These are phyloP conservation scores for Scaptomyza flava DNA, from an alignment of 2,888 invertebrate species.

Conservation along the genomic window DNA sequence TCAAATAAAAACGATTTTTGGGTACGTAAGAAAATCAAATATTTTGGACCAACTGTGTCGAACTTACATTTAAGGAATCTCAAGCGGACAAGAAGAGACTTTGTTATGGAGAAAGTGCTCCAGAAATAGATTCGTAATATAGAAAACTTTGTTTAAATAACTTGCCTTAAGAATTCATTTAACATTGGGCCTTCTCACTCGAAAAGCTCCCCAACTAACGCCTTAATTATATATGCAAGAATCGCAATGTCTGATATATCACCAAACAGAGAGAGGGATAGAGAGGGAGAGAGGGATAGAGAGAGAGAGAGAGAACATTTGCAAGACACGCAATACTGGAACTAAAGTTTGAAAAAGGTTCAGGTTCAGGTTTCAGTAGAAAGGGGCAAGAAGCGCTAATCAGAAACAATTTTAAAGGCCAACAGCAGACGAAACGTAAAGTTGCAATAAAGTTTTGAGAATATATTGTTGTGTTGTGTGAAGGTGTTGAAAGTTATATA, in stretches of 20 bases:
- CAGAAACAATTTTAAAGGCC: slow-evolving; percentile 68
- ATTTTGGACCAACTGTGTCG: too few species aligned
- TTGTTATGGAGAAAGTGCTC: too few species aligned
- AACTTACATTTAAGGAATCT: too few species aligned
- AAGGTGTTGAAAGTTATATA: slow-evolving; percentile 76
- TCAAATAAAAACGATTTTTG: too few species aligned
- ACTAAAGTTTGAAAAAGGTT: slow-evolving; percentile 10
- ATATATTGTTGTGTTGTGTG: slow-evolving; percentile 40
- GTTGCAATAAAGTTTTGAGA: slow-evolving; percentile 57
- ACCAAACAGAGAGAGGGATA: slow-evolving; percentile 47
- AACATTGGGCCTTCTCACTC: slow-evolving; percentile 37
- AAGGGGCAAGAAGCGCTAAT: slow-evolving; percentile 39
- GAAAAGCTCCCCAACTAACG: slow-evolving; percentile 32
- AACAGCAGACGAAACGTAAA: slow-evolving; percentile 5
- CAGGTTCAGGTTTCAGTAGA: slow-evolving; percentile 1
- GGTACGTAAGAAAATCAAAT: too few species aligned
- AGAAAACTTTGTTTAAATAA: too few species aligned
- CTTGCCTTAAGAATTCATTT: slow-evolving; percentile 5
- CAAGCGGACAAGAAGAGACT: too few species aligned
- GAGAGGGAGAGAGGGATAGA: slow-evolving; percentile 3
- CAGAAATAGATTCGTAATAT: too few species aligned
- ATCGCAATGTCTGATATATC: slow-evolving; percentile 73
- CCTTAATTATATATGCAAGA: slow-evolving; percentile 78
- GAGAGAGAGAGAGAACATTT: slow-evolving; percentile 22
- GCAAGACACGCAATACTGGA: slow-evolving; percentile 43